These are phyloP conservation scores for Halcyon leucocephala DNA, from an alignment of 2,797 vertebrate genomes.

Conservation along the genomic window DNA sequence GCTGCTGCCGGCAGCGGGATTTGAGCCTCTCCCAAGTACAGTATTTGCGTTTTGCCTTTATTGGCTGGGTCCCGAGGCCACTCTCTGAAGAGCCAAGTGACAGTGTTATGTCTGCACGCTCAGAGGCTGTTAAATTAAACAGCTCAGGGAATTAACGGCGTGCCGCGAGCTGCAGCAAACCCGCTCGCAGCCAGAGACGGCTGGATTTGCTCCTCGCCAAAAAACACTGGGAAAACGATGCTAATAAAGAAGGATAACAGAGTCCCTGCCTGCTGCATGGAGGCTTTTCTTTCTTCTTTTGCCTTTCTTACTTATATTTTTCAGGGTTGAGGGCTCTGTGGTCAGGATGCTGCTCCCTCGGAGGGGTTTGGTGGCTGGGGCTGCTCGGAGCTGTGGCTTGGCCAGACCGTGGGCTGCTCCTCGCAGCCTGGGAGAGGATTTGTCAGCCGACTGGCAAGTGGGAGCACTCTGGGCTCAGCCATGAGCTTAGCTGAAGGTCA, in stretches of 20 bases:
- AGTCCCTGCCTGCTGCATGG: not conserved
- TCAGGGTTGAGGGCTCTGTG: not conserved
- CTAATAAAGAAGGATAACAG: constrained; percentile 2
- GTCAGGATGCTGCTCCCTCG: not conserved
- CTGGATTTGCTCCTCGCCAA: constrained; percentile 8
- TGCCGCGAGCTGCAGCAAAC: constrained; percentile 19
- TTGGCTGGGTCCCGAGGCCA: constrained; percentile 12
- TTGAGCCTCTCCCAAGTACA: not conserved
- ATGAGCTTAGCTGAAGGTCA: not conserved
- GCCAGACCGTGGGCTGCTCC: not conserved
- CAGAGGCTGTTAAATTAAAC: constrained; percentile 50
- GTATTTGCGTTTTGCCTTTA: not conserved
- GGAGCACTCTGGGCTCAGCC: not conserved
- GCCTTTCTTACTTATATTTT: not conserved
- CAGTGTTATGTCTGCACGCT: not conserved
- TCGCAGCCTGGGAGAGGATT: not conserved
- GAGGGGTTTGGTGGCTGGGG: rapidly evolving
- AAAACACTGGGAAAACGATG: not conserved
- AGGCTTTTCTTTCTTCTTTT: not conserved
- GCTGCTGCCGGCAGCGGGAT: not conserved
- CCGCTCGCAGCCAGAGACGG: not conserved
- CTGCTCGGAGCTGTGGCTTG: not conserved
- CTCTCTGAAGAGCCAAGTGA: not conserved
- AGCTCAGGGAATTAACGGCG: constrained; percentile 44
- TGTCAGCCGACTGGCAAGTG: not conserved